Conservation (phyloP, 2,888 invertebrate species). For the Odiellus spinosus region DNA sequence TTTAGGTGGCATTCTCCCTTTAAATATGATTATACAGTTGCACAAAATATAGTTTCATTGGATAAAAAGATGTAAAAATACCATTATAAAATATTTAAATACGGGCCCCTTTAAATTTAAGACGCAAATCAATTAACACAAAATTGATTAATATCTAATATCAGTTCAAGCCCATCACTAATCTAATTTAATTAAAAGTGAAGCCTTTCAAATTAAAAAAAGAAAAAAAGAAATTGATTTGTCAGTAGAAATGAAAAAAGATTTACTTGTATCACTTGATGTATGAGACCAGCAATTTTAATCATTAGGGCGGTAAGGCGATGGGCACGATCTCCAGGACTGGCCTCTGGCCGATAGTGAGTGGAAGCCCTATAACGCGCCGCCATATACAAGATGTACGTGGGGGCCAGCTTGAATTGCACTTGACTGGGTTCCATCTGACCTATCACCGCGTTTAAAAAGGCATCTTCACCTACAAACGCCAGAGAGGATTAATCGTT, state of each 20-base stretch:
- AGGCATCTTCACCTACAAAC: constrained; percentile 59
- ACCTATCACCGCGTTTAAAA: constrained; percentile 70
- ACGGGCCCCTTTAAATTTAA: too few relatives aligned
- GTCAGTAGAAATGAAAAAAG: too few relatives aligned
- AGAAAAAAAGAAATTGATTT: too few relatives aligned
- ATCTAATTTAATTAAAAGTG: too few relatives aligned
- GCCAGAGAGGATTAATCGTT: background rate
- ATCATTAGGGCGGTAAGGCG: constrained; percentile 75
- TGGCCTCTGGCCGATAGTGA: constrained; percentile 79
- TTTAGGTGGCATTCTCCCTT: too few relatives aligned
- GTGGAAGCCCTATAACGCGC: constrained; percentile 85
- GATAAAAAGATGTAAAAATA: too few relatives aligned
- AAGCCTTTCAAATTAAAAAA: too few relatives aligned
- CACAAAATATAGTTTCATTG: too few relatives aligned
- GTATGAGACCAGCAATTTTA: constrained; percentile 74
- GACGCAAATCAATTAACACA: too few relatives aligned
- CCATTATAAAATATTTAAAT: too few relatives aligned
- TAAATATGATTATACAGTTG: too few relatives aligned
- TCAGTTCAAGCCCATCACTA: background rate
- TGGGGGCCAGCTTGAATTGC: constrained; percentile 89
- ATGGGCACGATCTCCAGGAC: constrained; percentile 79
- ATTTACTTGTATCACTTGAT: constrained; percentile 58
- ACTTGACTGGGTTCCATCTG: constrained; percentile 57
- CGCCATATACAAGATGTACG: constrained; percentile 88
- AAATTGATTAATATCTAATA: background rate